Evolutionary conservation across 2,797 vertebrate genomes (phyloP), one percentile per base, ranked within the genome.

Genomic region (Lacerta agilis): DNA sequence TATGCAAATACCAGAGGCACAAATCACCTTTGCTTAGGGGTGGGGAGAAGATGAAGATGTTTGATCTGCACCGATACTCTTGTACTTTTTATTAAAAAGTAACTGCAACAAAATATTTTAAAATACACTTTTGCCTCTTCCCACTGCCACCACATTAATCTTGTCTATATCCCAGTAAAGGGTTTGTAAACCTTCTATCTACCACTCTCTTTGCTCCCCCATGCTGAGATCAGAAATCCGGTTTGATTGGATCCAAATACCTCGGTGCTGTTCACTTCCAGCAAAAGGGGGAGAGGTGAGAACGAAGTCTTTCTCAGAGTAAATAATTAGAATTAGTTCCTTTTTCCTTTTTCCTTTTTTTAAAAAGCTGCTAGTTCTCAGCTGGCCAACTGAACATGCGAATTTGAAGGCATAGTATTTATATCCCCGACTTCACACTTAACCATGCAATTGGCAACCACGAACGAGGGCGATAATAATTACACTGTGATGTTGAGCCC

Each of bases 401-500:
- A 4, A 72, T 41, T 64, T 1, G 83, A 33, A 58, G 77, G 76
- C 85, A 79, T 92, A 85, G 45, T 87, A 66, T 80, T 89, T 86
- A 61, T 88, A 91, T 73, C 79, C 91, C 0, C 1, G 0, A 49
- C 85, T 91, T 64, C 36, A 77, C 83, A 71, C 87, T 91, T 90
- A 78, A 64, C 18, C 23, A 0, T 80, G 80, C 27, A 89, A 86
- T 86, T 3, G 87, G 87, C 87, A 88, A 89, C 82, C 85, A 43
- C 58, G 1, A 80, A 88, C 86, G 86, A 61, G 75, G 91, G 61
- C 69, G 87, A 75, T 88, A 84, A 72, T 49, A 93, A 95, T 94
- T 91, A 93, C 93, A 89, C 17, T 0, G 2, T 36, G 43, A 55
- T 15, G 8, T 8, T 36, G 84, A 92, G 87, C 87, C 41, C 43